phyloP scores from a whole-genome alignment of 2,113 vertebrate genomes.

The Colossoma macropomum region DNA sequence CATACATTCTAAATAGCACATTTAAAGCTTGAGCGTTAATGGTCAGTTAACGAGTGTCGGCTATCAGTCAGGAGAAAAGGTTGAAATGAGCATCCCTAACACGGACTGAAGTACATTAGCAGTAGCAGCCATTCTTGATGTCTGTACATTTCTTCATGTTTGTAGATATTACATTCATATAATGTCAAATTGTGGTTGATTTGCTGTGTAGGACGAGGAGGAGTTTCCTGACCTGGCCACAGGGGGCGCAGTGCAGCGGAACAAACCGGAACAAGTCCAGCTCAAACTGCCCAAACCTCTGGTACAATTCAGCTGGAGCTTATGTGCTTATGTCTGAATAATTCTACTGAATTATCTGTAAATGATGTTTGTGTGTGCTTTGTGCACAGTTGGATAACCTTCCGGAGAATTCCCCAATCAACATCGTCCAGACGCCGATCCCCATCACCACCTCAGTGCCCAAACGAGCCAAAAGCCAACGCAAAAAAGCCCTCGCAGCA shows the following conservation, averaged over 20 bases:
- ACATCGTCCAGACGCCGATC: constrained; percentile 97
- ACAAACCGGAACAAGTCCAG: constrained; percentile 84
- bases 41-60: too few relatives aligned
- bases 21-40: too few relatives aligned
- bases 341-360: background rate
- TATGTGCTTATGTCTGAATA: background rate
- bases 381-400: constrained; percentile 87
- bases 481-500: constrained; percentile 97
- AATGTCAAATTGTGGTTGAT: background rate
- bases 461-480: constrained; percentile 97
- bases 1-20: too few relatives aligned
- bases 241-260: constrained; percentile 75
- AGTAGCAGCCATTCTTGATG: too few relatives aligned
- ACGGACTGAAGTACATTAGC: too few relatives aligned
- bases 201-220: constrained; percentile 86
- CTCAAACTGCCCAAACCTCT: constrained; percentile 89
- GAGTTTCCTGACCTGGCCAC: constrained; percentile 88
- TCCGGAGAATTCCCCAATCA: constrained; percentile 97
- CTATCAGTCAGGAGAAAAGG: too few relatives aligned
- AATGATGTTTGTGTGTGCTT: background rate
- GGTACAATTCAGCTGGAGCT: constrained; percentile 63
- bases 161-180: too few relatives aligned
- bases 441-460: constrained; percentile 97
- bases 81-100: too few relatives aligned
- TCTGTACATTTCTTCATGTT: too few relatives aligned